These are phyloP conservation scores for Dysmachus trigonus DNA, from an alignment of 2,888 invertebrate genomes.

Conservation along the genomic window DNA sequence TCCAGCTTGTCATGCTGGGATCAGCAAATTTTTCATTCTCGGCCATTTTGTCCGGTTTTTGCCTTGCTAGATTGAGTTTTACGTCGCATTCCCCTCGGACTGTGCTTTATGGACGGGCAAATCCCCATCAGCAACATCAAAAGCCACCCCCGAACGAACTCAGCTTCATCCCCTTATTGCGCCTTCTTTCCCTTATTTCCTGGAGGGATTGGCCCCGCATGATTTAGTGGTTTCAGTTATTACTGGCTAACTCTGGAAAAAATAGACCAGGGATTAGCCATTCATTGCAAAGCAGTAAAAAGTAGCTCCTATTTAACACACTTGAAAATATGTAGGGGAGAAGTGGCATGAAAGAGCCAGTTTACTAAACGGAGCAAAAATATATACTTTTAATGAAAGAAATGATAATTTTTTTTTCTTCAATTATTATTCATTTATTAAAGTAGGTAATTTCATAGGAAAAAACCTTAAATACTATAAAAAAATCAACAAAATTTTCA, in stretches of 20 bases:
- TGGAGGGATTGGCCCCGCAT: slow-evolving; percentile 1
- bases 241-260: background rate
- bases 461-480: no score
- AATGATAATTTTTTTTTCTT: no score
- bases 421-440: no score
- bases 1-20: slow-evolving; percentile 30
- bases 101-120: background rate
- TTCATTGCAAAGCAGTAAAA: background rate
- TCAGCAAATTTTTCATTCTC: slow-evolving; percentile 29
- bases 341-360: no score
- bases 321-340: no score
- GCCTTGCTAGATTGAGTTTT: slow-evolving; percentile 17
- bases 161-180: background rate
- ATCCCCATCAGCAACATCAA: background rate
- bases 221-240: background rate
- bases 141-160: background rate
- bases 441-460: no score
- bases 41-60: slow-evolving; percentile 44
- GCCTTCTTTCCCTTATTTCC: background rate
- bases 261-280: background rate
- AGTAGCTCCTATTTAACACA: background rate
- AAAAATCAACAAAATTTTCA: no score
- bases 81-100: background rate
- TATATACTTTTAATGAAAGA: no score
- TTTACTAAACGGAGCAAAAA: no score